Evolutionary conservation across 2,113 vertebrate genomes (phyloP).

Genomic region (Microcebus griseorufus): DNA sequence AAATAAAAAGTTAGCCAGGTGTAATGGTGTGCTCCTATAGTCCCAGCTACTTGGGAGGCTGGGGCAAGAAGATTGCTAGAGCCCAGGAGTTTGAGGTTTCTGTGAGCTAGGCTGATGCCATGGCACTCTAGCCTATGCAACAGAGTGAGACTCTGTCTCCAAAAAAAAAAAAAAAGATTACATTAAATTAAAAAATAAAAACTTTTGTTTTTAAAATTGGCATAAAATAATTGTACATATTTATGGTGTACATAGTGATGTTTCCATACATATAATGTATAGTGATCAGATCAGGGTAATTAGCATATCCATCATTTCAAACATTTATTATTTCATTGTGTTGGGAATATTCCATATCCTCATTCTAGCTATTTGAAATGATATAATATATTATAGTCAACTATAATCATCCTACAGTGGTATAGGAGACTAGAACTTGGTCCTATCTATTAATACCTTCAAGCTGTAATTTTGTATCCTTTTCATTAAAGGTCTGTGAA

Average conservation of each 20-base stretch:
- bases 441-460: not conserved
- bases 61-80: too few species aligned
- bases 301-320: not conserved
- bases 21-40: too few species aligned
- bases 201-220: not conserved
- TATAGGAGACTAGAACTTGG: not conserved
- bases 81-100: too few species aligned
- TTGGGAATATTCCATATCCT: not conserved
- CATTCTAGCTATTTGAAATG: not conserved
- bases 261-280: not conserved
- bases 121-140: too few species aligned
- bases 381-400: not conserved
- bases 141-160: too few species aligned
- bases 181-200: not conserved
- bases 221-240: not conserved
- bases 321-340: not conserved
- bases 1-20: too few species aligned
- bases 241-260: not conserved
- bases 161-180: too few species aligned
- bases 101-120: too few species aligned
- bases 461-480: not conserved
- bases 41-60: too few species aligned
- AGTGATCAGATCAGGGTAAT: not conserved
- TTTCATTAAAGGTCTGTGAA: not conserved
- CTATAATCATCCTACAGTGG: not conserved